A percentile compares a stretch with the other conserved stretches of the same genome.
Evolutionary conservation across 2,113 vertebrate species (phyloP).

Genomic region (Forbesichthys papilliferus): DNA sequence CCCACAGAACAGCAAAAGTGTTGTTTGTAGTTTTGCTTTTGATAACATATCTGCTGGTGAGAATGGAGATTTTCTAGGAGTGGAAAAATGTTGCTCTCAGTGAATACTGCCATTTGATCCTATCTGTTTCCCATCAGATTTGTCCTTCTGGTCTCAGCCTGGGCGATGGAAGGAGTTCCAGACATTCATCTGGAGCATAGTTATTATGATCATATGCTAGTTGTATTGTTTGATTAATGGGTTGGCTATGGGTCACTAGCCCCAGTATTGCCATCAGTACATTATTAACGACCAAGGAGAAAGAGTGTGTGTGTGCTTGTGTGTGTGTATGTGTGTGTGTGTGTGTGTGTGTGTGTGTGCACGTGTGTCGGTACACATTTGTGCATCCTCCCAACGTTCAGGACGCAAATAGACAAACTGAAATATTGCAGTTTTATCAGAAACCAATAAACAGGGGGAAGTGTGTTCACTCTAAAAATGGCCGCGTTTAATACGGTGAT

Average conservation of each 20-base stretch:
- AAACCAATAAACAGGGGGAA: conserved; percentile 69
- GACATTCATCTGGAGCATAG: conserved; percentile 48
- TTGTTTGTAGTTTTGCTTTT: not conserved
- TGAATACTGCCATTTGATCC: conserved; percentile 33
- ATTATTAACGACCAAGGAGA: conserved; percentile 66
- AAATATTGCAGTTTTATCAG: conserved; percentile 72
- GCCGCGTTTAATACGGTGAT: conserved; percentile 64
- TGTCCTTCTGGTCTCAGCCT: conserved; percentile 39
- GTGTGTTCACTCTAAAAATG: conserved; percentile 43
- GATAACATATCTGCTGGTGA: not conserved
- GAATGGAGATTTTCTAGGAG: conserved; percentile 11
- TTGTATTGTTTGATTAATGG: conserved; percentile 70
- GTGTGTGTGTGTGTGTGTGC: conserved; percentile 3
- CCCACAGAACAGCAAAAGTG: no score
- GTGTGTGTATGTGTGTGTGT: conserved; percentile 3
- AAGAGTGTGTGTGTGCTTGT: conserved; percentile 30
- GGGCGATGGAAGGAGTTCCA: conserved; percentile 17
- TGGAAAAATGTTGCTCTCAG: conserved; percentile 13
- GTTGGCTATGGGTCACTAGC: conserved; percentile 65
- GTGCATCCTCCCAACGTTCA: conserved; percentile 16
- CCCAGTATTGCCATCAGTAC: conserved; percentile 57
- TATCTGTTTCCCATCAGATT: conserved; percentile 47
- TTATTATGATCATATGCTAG: conserved; percentile 72
- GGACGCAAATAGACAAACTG: conserved; percentile 63
- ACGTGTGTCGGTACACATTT: not conserved